Evolutionary conservation across 2,113 vertebrate species (phyloP), one percentile per base, ranked within the genome.

Genomic region (Melanostigma gelatinosum): DNA sequence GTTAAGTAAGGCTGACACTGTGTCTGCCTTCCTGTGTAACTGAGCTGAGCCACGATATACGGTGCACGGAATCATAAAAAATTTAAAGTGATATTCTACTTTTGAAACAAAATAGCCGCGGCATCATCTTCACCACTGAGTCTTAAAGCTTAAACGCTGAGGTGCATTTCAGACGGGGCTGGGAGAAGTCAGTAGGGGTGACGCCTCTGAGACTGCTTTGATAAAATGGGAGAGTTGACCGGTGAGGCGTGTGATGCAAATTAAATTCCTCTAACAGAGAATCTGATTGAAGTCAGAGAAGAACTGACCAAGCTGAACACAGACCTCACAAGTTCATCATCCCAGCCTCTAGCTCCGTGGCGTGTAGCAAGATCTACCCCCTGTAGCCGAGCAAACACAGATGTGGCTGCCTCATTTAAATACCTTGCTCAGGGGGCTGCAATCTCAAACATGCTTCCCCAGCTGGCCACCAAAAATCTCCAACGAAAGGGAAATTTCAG

Each of bases 201-300:
- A 91, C 72, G 70, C 69, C 74, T 88, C 69, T 68, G 40, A 91
- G 87, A 92, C 88, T 80, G 36, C 80, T 90, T 85, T 89, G 84
- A 89, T 86, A 89, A 94, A 90, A 91, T 22, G 13, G 72, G 55
- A 80, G 77, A 80, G 68, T 85, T 71, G 80, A 83, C 86, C 44
- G 57, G 72, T 80, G 89, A 92, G 89, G 87, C 72, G 24, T 89
- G 79, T 89, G 87, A 94, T 93, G 91, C 91, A 93, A 93, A 95
- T 93, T 88, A 83, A 92, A 91, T 93, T 92, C 80, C 88, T 92
- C 72, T 90, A 76, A 89, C 77, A 69, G 82, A 90, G 84, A 93
- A 91, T 86, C 75, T 88, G 89, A 93, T 86, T 88, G 87, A 90
- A 91, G 91, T 85, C 84, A 83, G 83, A 75, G 83, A 86, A 74